These are phyloP conservation scores for Scelioninae gen. 2 DNA, from an alignment of 2,888 invertebrate species.

Conservation along the genomic window DNA sequence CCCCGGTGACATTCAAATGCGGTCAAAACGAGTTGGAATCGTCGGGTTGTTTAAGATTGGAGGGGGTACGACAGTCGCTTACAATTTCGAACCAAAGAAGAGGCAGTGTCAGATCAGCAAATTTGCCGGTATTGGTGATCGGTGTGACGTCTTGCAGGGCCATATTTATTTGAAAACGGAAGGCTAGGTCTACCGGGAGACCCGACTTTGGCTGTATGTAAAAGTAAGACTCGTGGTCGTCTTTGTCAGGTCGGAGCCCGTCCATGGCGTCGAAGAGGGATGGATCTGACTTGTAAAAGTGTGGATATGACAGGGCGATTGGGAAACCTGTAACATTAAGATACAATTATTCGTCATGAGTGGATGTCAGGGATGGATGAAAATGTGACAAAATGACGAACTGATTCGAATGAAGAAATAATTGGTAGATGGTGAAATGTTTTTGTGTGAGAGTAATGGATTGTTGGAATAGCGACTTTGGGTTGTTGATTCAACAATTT, in stretches of 20 bases:
- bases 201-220: slow-evolving; percentile 89
- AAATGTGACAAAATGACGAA: too few species aligned
- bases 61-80: too few species aligned
- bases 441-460: too few species aligned
- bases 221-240: slow-evolving; percentile 82
- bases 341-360: not conserved
- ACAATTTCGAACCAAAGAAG: slow-evolving; percentile 94
- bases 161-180: slow-evolving; percentile 92
- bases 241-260: slow-evolving; percentile 80
- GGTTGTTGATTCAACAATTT: too few species aligned
- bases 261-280: slow-evolving; percentile 81
- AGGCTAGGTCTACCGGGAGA: slow-evolving; percentile 85
- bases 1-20: too few species aligned
- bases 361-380: too few species aligned
- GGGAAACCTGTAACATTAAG: slow-evolving; percentile 87
- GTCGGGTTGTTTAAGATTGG: too few species aligned
- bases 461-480: too few species aligned
- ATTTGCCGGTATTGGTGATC: slow-evolving; percentile 81
- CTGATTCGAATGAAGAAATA: too few species aligned
- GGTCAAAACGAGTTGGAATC: too few species aligned
- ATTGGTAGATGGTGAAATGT: too few species aligned
- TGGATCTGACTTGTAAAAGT: slow-evolving; percentile 86
- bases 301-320: slow-evolving; percentile 91
- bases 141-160: slow-evolving; percentile 82
- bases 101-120: slow-evolving; percentile 85